These are phyloP conservation scores for Micromesistius poutassou DNA, from an alignment of 2,797 vertebrate genomes.

Conservation along the genomic window DNA sequence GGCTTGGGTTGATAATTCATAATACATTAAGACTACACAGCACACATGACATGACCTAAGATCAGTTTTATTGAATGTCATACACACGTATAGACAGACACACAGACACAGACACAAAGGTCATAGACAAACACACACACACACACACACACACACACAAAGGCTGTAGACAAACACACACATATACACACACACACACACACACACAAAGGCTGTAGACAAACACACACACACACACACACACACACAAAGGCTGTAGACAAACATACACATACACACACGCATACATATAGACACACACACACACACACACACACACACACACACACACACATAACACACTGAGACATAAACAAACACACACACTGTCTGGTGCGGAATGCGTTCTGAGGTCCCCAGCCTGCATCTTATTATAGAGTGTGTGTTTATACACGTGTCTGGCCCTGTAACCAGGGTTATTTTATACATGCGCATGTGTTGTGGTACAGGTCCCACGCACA, in stretches of 20 bases:
- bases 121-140: neutral
- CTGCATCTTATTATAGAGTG: slow-evolving; percentile 79
- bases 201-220: too few relatives aligned
- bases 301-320: slow-evolving; percentile 6
- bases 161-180: too few relatives aligned
- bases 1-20: too few relatives aligned
- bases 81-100: neutral
- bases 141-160: neutral
- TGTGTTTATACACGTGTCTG: slow-evolving; percentile 69
- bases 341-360: slow-evolving; percentile 23
- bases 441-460: slow-evolving; percentile 58
- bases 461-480: slow-evolving; percentile 35
- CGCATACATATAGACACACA: slow-evolving; percentile 3
- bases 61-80: too few relatives aligned
- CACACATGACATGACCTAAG: too few relatives aligned
- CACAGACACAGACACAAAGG: neutral
- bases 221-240: neutral
- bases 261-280: neutral
- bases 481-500: slow-evolving; percentile 18
- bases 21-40: too few relatives aligned
- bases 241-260: slow-evolving; percentile 1
- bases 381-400: slow-evolving; percentile 44
- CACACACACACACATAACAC: slow-evolving; percentile 27
- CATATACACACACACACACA: neutral
- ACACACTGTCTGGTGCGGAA: too few relatives aligned